phyloP scores from a whole-genome alignment of 53 echinoderm and acorn worm genomes.

The Holothuria scabra region DNA sequence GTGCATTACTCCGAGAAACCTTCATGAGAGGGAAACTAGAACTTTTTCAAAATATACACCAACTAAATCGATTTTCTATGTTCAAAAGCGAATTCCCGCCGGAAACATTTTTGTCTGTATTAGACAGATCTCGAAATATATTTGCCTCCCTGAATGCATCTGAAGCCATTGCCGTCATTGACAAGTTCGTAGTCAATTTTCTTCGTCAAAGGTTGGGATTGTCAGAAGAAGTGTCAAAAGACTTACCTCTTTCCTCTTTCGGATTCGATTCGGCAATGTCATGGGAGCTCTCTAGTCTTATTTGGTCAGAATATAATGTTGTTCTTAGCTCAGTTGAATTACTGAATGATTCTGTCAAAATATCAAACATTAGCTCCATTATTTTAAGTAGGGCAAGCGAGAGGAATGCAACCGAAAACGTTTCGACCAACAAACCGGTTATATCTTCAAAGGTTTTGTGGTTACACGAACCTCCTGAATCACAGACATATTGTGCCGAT shows the following conservation, averaged over 20 bases:
- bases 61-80: background rate
- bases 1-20: background rate
- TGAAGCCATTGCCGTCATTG: background rate
- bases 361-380: background rate
- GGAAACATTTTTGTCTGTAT: background rate
- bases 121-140: background rate
- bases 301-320: background rate
- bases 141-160: background rate
- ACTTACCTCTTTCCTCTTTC: background rate
- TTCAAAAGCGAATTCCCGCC: background rate
- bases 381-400: background rate
- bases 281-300: background rate
- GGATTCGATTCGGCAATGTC: slow-evolving; percentile 14
- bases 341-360: background rate
- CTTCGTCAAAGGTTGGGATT: background rate
- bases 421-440: background rate
- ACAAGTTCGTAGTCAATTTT: background rate
- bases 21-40: background rate
- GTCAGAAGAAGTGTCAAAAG: background rate
- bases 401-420: background rate
- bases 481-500: background rate
- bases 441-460: background rate
- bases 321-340: background rate
- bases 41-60: background rate
- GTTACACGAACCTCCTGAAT: background rate